Base-by-base conservation (phyloP, 2,888 invertebrate genomes). In the Matsumyia berberina region DNA sequence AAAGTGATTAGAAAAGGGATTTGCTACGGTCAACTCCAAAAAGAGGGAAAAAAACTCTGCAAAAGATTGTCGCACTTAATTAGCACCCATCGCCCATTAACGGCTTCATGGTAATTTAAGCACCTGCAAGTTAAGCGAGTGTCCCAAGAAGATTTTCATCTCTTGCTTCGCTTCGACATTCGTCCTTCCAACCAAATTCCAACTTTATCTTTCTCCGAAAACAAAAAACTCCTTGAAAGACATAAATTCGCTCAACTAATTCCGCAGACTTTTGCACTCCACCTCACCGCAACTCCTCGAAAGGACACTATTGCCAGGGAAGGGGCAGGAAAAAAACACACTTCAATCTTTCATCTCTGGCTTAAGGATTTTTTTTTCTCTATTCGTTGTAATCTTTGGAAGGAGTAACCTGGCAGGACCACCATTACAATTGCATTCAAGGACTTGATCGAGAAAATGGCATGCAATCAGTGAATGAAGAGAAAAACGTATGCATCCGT, bases 401-500 rank as follows among this genome's bases (percentile, higher is more conserved):
- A 60, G 31, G 19, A 19, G 31, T 44, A 60, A 44, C n/a, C 29
- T 60, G 39, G 35, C 33, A 39, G 19, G 37, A 39, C 33, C 69
- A 55, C 15, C 57, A 69, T 69, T 76, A 46, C 29, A 49, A 58
- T 42, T 66, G 64, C 78, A 64, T 12, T 39, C 55, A 66, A 66
- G 37, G 15, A 37, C 64, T 29, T 57, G 66, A 58, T 66, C 19
- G 49, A 53, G 8, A 58, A 76, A 64, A 58, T 35, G 49, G 49
- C 58, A 70, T 76, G 64, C 81, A 82, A 82, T 82, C 76, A 70
- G 57, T 15, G 49, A 76, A 76, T 64, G 76, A 37, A 69, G 37
- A 70, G 42, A 70, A 37, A 33, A n/a, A 15, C 37, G 35, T 12
- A 19, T 69, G n/a, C 60, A 44, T 70, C 62, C 64, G 49, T 66